Conservation (phyloP, 2,888 invertebrate genomes). For the Drosophila emarginata region DNA sequence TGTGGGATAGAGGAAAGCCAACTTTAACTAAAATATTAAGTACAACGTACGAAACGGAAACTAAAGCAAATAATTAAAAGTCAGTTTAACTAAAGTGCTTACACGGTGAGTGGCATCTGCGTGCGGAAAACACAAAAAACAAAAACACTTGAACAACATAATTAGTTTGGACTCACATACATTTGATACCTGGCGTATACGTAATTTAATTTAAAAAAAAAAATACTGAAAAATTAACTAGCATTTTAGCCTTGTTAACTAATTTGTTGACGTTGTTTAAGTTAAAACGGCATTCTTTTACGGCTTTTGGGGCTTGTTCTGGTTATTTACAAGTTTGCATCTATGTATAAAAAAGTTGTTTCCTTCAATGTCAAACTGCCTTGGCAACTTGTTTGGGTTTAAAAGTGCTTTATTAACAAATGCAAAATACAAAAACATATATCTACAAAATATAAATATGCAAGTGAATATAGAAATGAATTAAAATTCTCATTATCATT, state of each 20-base stretch:
- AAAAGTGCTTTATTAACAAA: slow-evolving; percentile 9
- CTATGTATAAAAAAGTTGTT: slow-evolving; percentile 26
- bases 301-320: slow-evolving; percentile 30
- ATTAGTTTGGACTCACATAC: slow-evolving; percentile 26
- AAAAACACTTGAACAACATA: slow-evolving; percentile 58
- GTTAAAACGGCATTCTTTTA: slow-evolving; percentile 24
- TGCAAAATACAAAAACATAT: not conserved
- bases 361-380: slow-evolving; percentile 62
- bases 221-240: slow-evolving; percentile 15
- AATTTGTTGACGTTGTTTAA: slow-evolving; percentile 12
- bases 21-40: slow-evolving; percentile 31
- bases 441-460: not conserved
- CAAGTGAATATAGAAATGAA: slow-evolving; percentile 10
- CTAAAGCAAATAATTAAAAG: slow-evolving; percentile 72
- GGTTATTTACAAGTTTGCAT: slow-evolving; percentile 32
- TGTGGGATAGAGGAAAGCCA: slow-evolving; percentile 12
- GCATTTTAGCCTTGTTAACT: slow-evolving; percentile 29
- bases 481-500: not conserved
- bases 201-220: slow-evolving; percentile 36
- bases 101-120: slow-evolving; percentile 56
- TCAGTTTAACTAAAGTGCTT: slow-evolving; percentile 62
- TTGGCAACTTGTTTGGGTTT: slow-evolving; percentile 34
- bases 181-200: slow-evolving; percentile 60
- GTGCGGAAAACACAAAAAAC: slow-evolving; percentile 38
- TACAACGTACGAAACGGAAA: slow-evolving; percentile 30